phyloP scores from a whole-genome alignment of 2,888 invertebrate species.

The Metallyticus violacea region DNA sequence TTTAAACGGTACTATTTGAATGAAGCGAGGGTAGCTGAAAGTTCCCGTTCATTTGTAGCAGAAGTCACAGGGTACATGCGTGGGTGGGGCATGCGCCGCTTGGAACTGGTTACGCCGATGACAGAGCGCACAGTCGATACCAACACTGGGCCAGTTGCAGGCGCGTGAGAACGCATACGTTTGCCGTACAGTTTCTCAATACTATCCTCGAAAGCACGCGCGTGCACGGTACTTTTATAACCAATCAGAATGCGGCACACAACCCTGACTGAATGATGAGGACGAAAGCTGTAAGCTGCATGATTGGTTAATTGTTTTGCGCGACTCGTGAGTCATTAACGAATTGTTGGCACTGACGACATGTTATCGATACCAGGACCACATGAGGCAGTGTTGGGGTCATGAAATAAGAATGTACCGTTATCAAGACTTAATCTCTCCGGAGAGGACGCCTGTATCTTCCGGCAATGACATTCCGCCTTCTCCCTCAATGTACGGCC shows the following conservation, averaged over 20 bases:
- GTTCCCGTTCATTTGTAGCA: neutral
- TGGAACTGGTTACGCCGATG: neutral
- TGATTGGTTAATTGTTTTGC: too few species aligned
- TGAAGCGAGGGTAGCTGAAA: too few species aligned
- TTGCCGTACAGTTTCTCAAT: too few species aligned
- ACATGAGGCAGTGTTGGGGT: neutral
- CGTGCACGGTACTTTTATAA: neutral
- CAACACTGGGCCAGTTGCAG: neutral
- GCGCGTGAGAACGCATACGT: neutral
- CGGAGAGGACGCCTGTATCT: neutral
- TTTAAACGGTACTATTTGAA: too few species aligned
- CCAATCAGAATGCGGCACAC: too few species aligned
- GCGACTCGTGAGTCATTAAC: neutral
- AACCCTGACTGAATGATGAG: too few species aligned
- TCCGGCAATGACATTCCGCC: constrained; percentile 13
- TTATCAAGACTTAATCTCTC: constrained; percentile 15
- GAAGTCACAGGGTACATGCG: neutral
- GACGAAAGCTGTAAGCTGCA: too few species aligned
- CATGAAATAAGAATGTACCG: constrained; percentile 5
- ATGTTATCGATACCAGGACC: neutral
- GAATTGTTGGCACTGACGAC: too few species aligned
- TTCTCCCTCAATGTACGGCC: constrained; percentile 30
- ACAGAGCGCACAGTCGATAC: constrained; percentile 1
- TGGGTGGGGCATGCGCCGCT: constrained; percentile 18
- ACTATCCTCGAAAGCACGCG: too few species aligned